Percentiles rank a stretch among this genome's conserved stretches.
phyloP scores from a whole-genome alignment of 2,113 vertebrate species.

The Indri indri region DNA sequence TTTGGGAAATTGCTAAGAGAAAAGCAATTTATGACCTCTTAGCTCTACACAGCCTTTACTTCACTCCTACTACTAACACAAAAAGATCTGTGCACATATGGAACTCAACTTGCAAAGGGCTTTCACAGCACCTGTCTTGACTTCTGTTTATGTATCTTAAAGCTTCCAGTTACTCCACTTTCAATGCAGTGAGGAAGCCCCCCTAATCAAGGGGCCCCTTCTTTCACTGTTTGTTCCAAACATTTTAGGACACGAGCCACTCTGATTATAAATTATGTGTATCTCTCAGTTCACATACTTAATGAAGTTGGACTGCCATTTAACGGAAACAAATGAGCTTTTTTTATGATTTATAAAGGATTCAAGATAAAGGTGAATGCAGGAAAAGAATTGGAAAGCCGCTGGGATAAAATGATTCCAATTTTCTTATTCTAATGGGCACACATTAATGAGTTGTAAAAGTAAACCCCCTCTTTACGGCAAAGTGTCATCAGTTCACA shows the following conservation, averaged over 20 bases:
- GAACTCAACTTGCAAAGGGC: neutral
- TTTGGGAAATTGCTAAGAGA: slow-evolving; percentile 61
- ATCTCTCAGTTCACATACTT: neutral
- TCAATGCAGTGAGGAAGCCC: neutral
- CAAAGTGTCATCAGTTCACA: neutral
- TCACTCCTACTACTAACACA: neutral
- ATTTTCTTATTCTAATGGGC: neutral
- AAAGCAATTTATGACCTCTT: slow-evolving; percentile 48
- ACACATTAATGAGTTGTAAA: neutral
- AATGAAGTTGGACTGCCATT: neutral
- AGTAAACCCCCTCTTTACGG: neutral
- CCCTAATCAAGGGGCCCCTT: neutral
- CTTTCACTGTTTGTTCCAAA: neutral
- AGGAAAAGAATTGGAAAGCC: neutral
- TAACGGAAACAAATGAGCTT: neutral
- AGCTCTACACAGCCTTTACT: neutral
- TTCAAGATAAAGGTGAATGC: neutral
- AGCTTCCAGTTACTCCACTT: neutral
- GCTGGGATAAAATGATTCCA: neutral
- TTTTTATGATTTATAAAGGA: neutral
- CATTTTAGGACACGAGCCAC: neutral
- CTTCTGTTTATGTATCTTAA: neutral
- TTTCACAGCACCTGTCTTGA: neutral
- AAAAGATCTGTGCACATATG: neutral
- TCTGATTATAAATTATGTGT: neutral